A percentile compares a stretch with the other conserved stretches of the same genome.
Conservation (phyloP, 35 echinoderm and acorn worm genomes). For the Apostichopus japonicus region DNA sequence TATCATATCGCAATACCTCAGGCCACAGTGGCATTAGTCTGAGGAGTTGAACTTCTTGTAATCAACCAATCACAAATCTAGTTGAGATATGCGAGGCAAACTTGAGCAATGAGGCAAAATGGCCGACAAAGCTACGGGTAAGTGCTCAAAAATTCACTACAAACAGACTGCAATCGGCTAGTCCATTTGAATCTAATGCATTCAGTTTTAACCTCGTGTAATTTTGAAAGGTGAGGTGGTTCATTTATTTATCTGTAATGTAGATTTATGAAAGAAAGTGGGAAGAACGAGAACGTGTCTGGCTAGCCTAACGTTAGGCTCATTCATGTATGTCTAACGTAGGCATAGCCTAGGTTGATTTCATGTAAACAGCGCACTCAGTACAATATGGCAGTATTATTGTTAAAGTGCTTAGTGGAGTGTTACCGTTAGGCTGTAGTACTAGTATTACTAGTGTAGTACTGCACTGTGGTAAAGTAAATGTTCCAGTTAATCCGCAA, state of each 20-base stretch:
- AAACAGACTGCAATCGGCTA: neutral
- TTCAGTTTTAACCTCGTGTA: neutral
- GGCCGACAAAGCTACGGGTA: constrained; percentile 31
- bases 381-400: no score
- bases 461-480: no score
- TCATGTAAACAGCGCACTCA: no score
- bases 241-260: neutral
- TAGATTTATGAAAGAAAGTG: neutral
- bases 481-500: no score
- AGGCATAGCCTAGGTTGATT: no score
- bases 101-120: constrained; percentile 41
- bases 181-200: neutral
- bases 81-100: constrained; percentile 46
- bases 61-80: constrained; percentile 14
- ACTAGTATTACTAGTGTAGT: no score
- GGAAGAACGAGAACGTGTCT: neutral
- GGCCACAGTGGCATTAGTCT: neutral
- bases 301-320: no score
- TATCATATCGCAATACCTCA: no score
- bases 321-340: no score
- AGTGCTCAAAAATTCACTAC: neutral
- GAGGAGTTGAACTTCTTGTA: neutral
- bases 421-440: no score
- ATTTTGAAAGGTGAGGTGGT: neutral
- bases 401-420: no score